Conservation (phyloP, 2,888 invertebrate genomes). For the Stegana nigrithorax region DNA sequence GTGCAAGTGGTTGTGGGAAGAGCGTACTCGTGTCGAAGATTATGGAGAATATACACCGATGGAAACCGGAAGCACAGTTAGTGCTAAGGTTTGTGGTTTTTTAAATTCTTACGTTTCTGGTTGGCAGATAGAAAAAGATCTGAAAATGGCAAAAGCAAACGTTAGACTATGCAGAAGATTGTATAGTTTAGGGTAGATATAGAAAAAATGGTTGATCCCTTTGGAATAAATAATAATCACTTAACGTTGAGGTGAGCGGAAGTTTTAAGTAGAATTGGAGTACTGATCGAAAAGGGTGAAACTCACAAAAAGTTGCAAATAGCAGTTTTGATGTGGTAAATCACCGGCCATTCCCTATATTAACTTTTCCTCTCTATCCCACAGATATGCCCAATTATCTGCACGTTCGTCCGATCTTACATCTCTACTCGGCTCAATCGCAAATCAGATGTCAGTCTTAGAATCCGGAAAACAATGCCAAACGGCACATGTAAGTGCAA, state of each 20-base stretch:
- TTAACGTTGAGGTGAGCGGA: background rate
- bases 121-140: too few species aligned
- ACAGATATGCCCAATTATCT: constrained; percentile 64
- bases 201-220: background rate
- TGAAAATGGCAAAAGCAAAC: too few species aligned
- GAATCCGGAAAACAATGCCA: constrained; percentile 76
- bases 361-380: background rate
- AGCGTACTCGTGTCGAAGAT: constrained; percentile 82
- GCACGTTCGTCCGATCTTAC: constrained; percentile 63
- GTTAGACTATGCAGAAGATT: background rate
- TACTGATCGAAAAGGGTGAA: too few species aligned
- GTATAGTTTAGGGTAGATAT: background rate
- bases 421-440: constrained; percentile 77
- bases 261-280: background rate
- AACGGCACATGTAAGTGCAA: constrained; percentile 72
- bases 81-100: too few species aligned
- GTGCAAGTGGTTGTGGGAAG: constrained; percentile 86
- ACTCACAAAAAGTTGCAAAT: too few species aligned
- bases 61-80: constrained; percentile 75
- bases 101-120: too few species aligned
- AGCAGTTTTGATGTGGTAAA: too few species aligned
- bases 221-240: background rate
- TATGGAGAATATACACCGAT: constrained; percentile 74
- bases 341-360: too few species aligned
- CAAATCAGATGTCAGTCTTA: constrained; percentile 80